Conservation (phyloP, 2,888 invertebrate genomes). For the Melinopterus prodromus region DNA sequence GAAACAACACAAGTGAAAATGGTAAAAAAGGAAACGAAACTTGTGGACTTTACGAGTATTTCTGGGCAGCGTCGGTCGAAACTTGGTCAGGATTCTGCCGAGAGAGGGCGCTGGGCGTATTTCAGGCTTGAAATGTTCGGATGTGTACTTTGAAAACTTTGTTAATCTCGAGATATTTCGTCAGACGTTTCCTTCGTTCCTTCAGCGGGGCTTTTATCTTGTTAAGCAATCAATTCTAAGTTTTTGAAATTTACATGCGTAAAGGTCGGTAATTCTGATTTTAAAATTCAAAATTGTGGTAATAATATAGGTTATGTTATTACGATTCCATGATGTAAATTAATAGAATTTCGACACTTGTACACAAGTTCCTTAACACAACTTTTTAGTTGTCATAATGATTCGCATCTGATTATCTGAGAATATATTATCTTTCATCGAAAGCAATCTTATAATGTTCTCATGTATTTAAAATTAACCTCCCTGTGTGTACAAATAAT, state of each 20-base stretch:
- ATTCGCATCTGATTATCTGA: too few species aligned
- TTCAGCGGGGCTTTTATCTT: not conserved
- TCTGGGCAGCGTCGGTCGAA: not conserved
- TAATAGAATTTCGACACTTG: too few species aligned
- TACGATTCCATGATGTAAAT: too few species aligned
- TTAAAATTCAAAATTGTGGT: too few species aligned
- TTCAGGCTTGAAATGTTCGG: not conserved
- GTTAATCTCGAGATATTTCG: not conserved
- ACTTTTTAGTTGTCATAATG: too few species aligned
- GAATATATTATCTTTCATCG: too few species aligned
- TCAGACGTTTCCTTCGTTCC: not conserved
- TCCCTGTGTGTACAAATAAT: too few species aligned
- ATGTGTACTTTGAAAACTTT: not conserved
- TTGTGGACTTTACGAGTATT: not conserved
- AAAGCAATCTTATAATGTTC: too few species aligned
- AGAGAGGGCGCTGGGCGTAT: not conserved
- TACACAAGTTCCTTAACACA: too few species aligned
- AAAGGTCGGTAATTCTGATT: too few species aligned
- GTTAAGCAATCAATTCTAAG: not conserved
- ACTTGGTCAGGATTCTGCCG: not conserved
- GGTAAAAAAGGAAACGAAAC: not conserved
- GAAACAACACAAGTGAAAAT: not conserved
- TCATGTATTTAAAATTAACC: too few species aligned
- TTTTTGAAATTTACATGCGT: not conserved
- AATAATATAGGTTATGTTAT: too few species aligned